phyloP scores from a whole-genome alignment of 2,113 vertebrate genomes.

The Osmerus mordax region DNA sequence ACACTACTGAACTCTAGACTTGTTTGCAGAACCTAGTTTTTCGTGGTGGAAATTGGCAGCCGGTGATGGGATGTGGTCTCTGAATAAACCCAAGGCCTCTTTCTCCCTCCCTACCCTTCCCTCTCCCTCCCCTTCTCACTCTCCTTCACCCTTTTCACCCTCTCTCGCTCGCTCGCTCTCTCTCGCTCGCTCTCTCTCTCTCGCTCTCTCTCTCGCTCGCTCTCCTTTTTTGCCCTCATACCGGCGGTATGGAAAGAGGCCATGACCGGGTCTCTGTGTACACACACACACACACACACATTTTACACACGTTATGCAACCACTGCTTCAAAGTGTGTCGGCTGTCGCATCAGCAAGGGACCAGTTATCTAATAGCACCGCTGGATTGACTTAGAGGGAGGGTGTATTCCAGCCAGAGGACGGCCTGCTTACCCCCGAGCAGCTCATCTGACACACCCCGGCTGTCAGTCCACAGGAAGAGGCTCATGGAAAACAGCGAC shows the following conservation, averaged over 20 bases:
- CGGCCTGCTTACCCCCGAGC: neutral
- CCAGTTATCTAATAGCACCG: slow-evolving; percentile 32
- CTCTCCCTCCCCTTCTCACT: too few species aligned
- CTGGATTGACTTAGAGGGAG: slow-evolving; percentile 7
- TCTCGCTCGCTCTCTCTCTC: too few species aligned
- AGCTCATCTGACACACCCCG: neutral
- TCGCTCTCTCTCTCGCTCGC: neutral
- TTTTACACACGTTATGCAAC: neutral
- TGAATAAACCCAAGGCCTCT: too few species aligned
- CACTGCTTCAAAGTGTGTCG: slow-evolving; percentile 24
- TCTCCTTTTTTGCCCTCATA: neutral
- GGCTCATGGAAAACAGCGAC: neutral
- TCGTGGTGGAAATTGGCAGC: slow-evolving; percentile 23
- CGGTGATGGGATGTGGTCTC: slow-evolving; percentile 26
- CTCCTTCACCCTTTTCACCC: neutral
- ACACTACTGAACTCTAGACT: neutral
- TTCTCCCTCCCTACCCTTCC: too few species aligned
- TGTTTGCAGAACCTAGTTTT: slow-evolving; percentile 32
- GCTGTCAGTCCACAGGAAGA: slow-evolving; percentile 9
- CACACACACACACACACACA: neutral
- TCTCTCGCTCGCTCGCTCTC: neutral
- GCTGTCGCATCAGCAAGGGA: slow-evolving; percentile 4
- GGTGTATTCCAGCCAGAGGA: neutral
- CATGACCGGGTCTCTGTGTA: neutral
- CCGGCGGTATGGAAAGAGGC: slow-evolving; percentile 18